Percentiles rank a stretch among this genome's conserved stretches.
These are phyloP conservation scores for Megastigmus dorsalis DNA, from an alignment of 2,888 invertebrate genomes.

Conservation along the genomic window DNA sequence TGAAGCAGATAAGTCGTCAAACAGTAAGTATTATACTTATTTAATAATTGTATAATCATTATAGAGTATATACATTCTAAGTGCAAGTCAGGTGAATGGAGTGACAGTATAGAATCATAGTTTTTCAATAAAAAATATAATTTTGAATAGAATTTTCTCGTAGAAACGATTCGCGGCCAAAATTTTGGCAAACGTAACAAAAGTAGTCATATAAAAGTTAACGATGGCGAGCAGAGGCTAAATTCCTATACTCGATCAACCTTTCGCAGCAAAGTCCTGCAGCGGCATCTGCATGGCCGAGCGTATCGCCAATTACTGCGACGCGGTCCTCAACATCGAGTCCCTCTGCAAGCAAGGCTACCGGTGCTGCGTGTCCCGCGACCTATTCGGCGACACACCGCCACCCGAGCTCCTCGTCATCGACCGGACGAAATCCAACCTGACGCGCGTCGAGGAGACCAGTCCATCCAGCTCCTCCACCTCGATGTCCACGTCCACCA, in stretches of 20 bases:
- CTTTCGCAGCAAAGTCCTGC: constrained; percentile 77
- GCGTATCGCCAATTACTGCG: constrained; percentile 88
- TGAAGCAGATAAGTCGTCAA: constrained; percentile 77
- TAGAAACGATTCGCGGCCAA: no score
- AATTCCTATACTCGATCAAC: no score
- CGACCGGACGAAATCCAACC: constrained; percentile 76
- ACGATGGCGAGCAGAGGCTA: no score
- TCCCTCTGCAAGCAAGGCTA: constrained; percentile 85
- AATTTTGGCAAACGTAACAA: no score
- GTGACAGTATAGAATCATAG: no score
- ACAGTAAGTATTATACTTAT: constrained; percentile 74
- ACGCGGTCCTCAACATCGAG: constrained; percentile 85
- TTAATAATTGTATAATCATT: no score
- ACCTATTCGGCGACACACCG: constrained; percentile 82
- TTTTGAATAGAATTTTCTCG: no score
- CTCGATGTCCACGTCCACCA: not conserved
- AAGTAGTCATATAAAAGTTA: no score
- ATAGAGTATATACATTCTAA: no score
- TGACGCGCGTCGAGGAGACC: constrained; percentile 58
- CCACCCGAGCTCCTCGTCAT: constrained; percentile 85
- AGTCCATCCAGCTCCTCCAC: not conserved
- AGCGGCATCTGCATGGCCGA: constrained; percentile 90
- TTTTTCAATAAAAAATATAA: no score
- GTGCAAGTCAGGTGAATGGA: no score
- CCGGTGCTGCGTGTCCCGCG: constrained; percentile 88